Percentiles rank a stretch among this genome's conserved stretches.
Conservation (phyloP, 2,797 vertebrate species). For the Clamator glandarius region DNA sequence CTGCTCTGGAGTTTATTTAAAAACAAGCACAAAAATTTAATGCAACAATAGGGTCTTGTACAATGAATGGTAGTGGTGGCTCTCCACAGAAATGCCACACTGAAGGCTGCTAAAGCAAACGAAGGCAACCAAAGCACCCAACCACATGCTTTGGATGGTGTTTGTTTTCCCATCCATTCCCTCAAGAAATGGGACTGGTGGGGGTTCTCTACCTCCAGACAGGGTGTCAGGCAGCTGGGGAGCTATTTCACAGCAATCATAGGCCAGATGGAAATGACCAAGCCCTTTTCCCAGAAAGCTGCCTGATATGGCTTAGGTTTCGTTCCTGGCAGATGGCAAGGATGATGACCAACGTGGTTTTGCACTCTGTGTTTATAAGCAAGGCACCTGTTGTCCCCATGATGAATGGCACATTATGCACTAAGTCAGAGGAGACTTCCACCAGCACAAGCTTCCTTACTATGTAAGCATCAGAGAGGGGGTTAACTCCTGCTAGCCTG, state of each 20-base stretch:
- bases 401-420: background rate
- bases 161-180: conserved; percentile 8
- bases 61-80: background rate
- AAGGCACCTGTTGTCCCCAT: conserved; percentile 19
- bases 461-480: background rate
- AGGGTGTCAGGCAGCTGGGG: background rate
- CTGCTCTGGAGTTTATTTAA: background rate
- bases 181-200: background rate
- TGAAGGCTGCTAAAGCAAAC: background rate
- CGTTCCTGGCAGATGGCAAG: background rate
- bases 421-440: background rate
- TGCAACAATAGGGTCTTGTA: background rate
- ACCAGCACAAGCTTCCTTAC: background rate
- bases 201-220: background rate
- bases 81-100: background rate
- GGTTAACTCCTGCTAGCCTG: background rate
- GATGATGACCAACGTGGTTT: background rate
- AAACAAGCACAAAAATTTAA: background rate
- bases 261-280: background rate
- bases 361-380: background rate
- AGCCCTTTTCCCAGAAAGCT: conserved; percentile 47
- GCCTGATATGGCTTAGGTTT: background rate
- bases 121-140: background rate
- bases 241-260: background rate
- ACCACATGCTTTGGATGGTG: background rate